These are phyloP conservation scores for Sitodiplosis mosellana DNA, from an alignment of 1,140 invertebrate species.

Conservation along the genomic window DNA sequence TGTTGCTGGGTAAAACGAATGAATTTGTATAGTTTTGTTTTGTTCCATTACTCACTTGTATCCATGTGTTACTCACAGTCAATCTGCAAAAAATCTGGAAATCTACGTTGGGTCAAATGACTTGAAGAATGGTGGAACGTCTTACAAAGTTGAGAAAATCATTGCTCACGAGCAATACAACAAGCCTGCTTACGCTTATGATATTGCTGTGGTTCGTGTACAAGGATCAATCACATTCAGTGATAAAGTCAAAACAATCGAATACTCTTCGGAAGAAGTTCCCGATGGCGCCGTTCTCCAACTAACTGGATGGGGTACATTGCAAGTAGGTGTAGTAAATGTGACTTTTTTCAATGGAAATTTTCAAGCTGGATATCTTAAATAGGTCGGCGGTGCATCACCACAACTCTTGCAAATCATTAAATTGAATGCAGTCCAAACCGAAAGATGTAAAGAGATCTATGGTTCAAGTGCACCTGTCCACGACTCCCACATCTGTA, in stretches of 20 bases:
- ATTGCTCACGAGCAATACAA: constrained; percentile 28
- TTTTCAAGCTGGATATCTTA: neutral
- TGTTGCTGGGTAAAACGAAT: constrained; percentile 11
- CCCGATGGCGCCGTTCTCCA: constrained; percentile 16
- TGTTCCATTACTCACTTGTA: neutral
- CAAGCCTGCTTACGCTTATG: constrained; percentile 24
- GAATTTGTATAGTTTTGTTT: neutral
- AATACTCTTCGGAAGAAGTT: constrained; percentile 15
- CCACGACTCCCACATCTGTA: constrained; percentile 34
- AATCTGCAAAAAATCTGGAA: constrained; percentile 13
- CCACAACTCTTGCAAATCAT: constrained; percentile 19
- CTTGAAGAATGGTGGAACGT: constrained; percentile 26
- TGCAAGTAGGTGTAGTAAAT: constrained; percentile 12
- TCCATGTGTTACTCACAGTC: neutral
- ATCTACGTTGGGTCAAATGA: constrained; percentile 31
- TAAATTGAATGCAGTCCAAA: constrained; percentile 17
- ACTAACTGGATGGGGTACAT: constrained; percentile 35
- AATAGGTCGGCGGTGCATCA: constrained; percentile 13
- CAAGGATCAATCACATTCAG: constrained; percentile 23
- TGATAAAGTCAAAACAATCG: constrained; percentile 27
- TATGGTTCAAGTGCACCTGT: constrained; percentile 18
- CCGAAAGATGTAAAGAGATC: constrained; percentile 16
- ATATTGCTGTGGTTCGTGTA: constrained; percentile 31
- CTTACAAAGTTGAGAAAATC: constrained; percentile 24
- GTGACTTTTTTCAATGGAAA: constrained; percentile 1